These are phyloP conservation scores for Characodon lateralis DNA, from an alignment of 2,797 vertebrate genomes.

Conservation along the genomic window DNA sequence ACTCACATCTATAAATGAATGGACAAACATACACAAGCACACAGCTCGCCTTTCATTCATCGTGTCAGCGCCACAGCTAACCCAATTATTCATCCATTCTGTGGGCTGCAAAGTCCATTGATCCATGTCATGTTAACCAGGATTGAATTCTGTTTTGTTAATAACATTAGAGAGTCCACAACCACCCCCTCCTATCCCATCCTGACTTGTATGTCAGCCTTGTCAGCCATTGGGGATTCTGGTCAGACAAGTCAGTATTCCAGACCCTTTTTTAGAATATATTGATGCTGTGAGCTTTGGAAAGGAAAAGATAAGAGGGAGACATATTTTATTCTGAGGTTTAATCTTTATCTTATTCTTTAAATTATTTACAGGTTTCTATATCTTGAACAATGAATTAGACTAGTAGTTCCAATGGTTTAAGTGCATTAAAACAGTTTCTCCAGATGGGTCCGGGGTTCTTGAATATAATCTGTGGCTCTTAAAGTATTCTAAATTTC, in stretches of 20 bases:
- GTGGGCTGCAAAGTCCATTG: slow-evolving; percentile 32
- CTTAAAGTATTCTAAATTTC: no score
- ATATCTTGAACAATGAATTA: no score
- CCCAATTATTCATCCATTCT: slow-evolving; percentile 43
- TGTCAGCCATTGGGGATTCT: not conserved
- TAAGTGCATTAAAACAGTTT: no score
- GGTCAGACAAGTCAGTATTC: not conserved
- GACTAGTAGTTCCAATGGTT: no score
- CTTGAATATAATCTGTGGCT: no score
- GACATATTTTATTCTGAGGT: not conserved
- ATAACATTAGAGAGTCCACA: slow-evolving; percentile 48
- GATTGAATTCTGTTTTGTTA: slow-evolving; percentile 66
- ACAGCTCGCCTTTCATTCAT: slow-evolving; percentile 31
- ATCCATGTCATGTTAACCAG: slow-evolving; percentile 54
- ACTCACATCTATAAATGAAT: slow-evolving; percentile 15
- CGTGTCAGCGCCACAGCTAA: slow-evolving; percentile 20
- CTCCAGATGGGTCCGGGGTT: no score
- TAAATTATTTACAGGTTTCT: not conserved
- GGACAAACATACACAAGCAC: slow-evolving; percentile 6
- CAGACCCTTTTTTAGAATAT: not conserved
- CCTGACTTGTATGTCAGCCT: not conserved
- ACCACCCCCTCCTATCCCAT: not conserved
- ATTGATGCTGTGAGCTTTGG: not conserved
- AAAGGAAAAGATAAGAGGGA: not conserved
- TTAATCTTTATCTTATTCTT: not conserved